Conservation (phyloP, 2,113 vertebrate species). For the Sinocyclocheilus rhinocerous region DNA sequence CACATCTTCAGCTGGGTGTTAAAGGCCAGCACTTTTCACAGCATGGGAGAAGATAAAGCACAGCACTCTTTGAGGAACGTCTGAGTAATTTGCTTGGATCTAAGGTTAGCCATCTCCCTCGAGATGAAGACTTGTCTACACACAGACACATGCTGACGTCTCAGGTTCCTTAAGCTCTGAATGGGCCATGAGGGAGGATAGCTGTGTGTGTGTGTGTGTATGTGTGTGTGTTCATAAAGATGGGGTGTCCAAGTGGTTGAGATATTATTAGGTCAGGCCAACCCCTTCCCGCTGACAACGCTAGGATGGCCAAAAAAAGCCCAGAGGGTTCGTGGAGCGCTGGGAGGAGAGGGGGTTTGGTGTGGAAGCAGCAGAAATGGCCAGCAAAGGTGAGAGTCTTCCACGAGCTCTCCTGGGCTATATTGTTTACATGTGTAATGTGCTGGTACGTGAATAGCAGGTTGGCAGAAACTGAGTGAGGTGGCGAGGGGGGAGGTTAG, state of each 20-base stretch:
- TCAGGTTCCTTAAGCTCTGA: conserved; percentile 66
- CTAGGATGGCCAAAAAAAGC: conserved; percentile 78
- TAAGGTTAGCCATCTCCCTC: conserved; percentile 21
- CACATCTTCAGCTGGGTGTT: not conserved
- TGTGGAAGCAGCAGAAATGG: conserved; percentile 70
- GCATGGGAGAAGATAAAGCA: not conserved
- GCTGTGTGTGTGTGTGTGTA: conserved; percentile 50
- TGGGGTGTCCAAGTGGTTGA: conserved; percentile 72
- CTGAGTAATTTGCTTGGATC: conserved; percentile 29
- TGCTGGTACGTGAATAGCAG: not conserved
- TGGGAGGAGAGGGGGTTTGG: conserved; percentile 59
- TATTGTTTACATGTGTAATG: conserved; percentile 1
- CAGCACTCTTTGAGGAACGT: not conserved
- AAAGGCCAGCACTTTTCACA: not conserved
- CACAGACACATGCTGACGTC: conserved; percentile 66
- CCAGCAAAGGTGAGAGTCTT: conserved; percentile 75
- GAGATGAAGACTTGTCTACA: conserved; percentile 50
- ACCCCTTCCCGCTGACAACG: conserved; percentile 76
- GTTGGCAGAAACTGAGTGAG: conserved; percentile 14
- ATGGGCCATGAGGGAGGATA: conserved; percentile 45
- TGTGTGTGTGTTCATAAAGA: conserved; percentile 63
- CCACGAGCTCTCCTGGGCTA: conserved; percentile 14
- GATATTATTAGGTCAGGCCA: conserved; percentile 79
- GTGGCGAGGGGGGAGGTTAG: not conserved
- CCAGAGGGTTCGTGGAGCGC: conserved; percentile 54